Evolutionary conservation across 2,888 invertebrate species (phyloP), one percentile per base, ranked within the genome.

Genomic region (Nesidiocoris tenuis): DNA sequence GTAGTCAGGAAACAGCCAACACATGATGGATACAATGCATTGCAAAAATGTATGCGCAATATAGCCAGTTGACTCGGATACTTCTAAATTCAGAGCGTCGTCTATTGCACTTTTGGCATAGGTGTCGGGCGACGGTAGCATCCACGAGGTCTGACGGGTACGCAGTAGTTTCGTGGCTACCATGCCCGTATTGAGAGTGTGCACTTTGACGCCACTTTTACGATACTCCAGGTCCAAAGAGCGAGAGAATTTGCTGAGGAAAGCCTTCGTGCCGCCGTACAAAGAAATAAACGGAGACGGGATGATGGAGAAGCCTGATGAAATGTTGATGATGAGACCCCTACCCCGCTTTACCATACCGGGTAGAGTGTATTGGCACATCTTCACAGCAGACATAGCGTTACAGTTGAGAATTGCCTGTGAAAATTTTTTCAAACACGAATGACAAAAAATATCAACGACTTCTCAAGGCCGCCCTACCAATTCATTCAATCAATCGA

Each of bases 361-460:
- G 0, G 72, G 72, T 19, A 72, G 21, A n/a, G 54, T 17, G 61
- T 2, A 61, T 61, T 56, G 19, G 25, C 39, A 25, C 61, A 72
- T 61, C 12, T 21, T 25, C 3, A 72, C 63, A n/a, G 72, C 54
- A 5, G 72, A 61, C 21, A 54, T n/a, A 7, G 61, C 18, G 23
- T 72, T 72, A n/a, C 61, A 61, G 72, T 72, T 72, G 54, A 72
- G n/a, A 17, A 72, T 63, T 1, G n/a, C 72, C 18, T 70, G 70
- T 17, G 24, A 70, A 23, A 39, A 39, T 12, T n/a, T n/a, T n/a
- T n/a, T n/a, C n/a, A n/a, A n/a, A n/a, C n/a, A n/a, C n/a, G n/a
- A n/a, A n/a, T n/a, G n/a, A n/a, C n/a, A n/a, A n/a, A n/a, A n/a
- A n/a, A n/a, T n/a, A n/a, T n/a, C n/a, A n/a, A n/a, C n/a, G n/a